Conservation (phyloP, 2,797 vertebrate species). For the Clamator glandarius region DNA sequence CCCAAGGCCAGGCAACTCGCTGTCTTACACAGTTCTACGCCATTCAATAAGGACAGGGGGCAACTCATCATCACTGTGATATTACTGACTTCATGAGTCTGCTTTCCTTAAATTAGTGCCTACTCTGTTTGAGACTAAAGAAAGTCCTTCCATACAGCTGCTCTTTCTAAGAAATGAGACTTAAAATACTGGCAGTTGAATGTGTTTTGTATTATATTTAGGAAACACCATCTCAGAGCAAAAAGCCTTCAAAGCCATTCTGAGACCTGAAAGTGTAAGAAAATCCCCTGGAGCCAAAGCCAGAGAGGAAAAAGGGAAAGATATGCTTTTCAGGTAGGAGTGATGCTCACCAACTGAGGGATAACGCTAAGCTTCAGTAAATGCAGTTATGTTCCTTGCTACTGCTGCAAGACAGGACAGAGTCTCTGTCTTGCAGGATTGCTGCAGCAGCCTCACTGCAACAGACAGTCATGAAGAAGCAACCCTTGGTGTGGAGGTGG, state of each 20-base stretch:
- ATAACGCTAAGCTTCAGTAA: neutral
- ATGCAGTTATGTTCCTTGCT: neutral
- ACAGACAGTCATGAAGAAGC: neutral
- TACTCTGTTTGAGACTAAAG: neutral
- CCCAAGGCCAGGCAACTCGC: rapidly evolving
- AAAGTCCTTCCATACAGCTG: neutral
- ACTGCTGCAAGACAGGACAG: neutral
- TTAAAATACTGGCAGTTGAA: neutral
- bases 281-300: neutral
- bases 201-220: neutral
- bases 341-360: neutral
- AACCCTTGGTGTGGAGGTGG: neutral
- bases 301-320: neutral
- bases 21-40: neutral
- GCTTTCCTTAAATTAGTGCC: neutral
- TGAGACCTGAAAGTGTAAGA: neutral
- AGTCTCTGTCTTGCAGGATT: neutral
- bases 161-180: neutral
- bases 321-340: neutral
- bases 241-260: neutral
- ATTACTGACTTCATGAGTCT: neutral
- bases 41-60: neutral
- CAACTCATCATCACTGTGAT: neutral
- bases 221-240: neutral
- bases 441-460: neutral